phyloP scores from a whole-genome alignment of 1,140 invertebrate species.

The Aphaenogaster rudis region DNA sequence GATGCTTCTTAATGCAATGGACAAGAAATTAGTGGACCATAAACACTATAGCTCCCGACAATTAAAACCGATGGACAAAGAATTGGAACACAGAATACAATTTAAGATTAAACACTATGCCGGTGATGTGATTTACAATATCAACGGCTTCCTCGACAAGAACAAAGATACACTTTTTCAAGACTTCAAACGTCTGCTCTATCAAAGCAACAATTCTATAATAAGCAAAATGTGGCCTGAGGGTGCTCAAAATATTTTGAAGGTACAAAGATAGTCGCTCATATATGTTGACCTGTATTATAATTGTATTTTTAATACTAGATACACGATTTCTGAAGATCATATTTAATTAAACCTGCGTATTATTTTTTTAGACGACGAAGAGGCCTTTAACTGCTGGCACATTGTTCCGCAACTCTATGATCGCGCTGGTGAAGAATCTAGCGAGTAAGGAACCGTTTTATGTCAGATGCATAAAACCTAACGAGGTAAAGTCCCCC shows the following conservation, averaged over 20 bases:
- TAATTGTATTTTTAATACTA: not conserved
- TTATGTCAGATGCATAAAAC: constrained; percentile 98
- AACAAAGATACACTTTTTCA: constrained; percentile 98
- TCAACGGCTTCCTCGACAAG: constrained; percentile 97
- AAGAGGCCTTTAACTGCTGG: constrained; percentile 97
- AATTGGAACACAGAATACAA: constrained; percentile 92
- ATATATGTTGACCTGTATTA: not conserved
- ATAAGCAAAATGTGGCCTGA: constrained; percentile 98
- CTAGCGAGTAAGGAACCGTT: constrained; percentile 97
- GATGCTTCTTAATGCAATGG: constrained; percentile 97
- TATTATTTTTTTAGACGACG: constrained; percentile 91
- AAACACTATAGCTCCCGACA: constrained; percentile 96
- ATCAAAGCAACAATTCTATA: constrained; percentile 92
- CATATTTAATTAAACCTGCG: not conserved
- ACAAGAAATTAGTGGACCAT: constrained; percentile 94
- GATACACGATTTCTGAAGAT: not conserved
- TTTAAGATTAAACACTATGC: constrained; percentile 97
- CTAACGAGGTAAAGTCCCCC: constrained; percentile 97
- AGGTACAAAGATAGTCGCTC: constrained; percentile 86
- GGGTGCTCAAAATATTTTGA: constrained; percentile 95
- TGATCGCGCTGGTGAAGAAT: constrained; percentile 95
- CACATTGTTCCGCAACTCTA: constrained; percentile 97
- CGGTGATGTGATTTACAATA: constrained; percentile 97
- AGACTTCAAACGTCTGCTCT: constrained; percentile 97
- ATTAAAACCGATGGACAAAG: constrained; percentile 93